phyloP scores from a whole-genome alignment of 2,797 vertebrate genomes.

The Chiloscyllium punctatum region DNA sequence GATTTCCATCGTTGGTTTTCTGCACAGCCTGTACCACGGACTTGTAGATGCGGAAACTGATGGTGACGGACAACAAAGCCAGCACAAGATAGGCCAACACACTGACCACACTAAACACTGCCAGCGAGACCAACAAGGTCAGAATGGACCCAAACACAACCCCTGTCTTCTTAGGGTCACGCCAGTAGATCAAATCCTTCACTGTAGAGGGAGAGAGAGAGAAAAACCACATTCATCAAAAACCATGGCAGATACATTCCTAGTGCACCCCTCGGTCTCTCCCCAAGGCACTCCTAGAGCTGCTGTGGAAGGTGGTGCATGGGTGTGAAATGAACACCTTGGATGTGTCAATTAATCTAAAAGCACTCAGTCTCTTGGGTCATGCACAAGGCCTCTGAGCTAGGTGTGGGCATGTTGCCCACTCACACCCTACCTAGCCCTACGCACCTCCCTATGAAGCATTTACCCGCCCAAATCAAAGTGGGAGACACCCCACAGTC shows the following conservation, averaged over 20 bases:
- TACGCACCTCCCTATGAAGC: too few species aligned
- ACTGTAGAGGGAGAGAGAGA: conserved; percentile 53
- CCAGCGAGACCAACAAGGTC: conserved; percentile 79
- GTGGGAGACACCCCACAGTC: too few species aligned
- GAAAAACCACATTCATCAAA: conserved; percentile 44
- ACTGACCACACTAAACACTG: conserved; percentile 87
- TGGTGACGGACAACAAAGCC: conserved; percentile 83
- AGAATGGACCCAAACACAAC: conserved; percentile 75
- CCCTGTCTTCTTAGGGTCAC: conserved; percentile 81
- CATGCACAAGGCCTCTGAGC: too few species aligned
- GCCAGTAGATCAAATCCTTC: conserved; percentile 80
- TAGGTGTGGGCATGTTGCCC: too few species aligned
- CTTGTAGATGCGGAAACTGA: conserved; percentile 88
- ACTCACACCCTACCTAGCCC: too few species aligned
- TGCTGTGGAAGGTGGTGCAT: too few species aligned
- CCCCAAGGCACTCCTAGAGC: conserved; percentile 50
- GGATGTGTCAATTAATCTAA: too few species aligned
- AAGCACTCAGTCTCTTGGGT: too few species aligned
- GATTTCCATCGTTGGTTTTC: conserved; percentile 81
- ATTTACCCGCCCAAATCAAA: too few species aligned
- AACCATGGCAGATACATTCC: conserved; percentile 47
- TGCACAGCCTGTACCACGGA: conserved; percentile 85
- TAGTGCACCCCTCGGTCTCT: conserved; percentile 5
- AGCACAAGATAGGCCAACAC: conserved; percentile 82
- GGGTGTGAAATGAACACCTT: too few species aligned